Conservation (phyloP, 64 coral and sea anemone species). For the Dendronephthya gigantea region DNA sequence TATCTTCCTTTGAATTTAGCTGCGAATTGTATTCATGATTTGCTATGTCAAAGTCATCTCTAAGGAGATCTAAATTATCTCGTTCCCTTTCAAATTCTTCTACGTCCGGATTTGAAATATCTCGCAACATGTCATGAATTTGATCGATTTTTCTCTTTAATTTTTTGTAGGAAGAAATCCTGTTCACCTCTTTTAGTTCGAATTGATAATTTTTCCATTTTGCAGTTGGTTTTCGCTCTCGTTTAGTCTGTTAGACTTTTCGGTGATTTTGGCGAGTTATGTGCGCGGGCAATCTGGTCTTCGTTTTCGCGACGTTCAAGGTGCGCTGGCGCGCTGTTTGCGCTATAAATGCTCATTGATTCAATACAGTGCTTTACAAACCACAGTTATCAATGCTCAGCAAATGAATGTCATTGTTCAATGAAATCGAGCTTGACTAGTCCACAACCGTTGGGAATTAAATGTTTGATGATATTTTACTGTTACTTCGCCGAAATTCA, state of each 20-base stretch:
- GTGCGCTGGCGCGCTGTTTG: not conserved
- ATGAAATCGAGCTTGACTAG: not conserved
- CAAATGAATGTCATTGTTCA: not conserved
- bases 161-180: not conserved
- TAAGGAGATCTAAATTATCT: conserved; percentile 29
- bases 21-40: conserved; percentile 22
- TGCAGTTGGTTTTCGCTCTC: not conserved
- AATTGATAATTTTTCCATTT: not conserved
- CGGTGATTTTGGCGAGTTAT: not conserved
- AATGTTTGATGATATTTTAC: not conserved
- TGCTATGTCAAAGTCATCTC: conserved; percentile 29
- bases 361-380: not conserved
- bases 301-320: not conserved
- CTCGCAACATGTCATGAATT: not conserved
- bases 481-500: not conserved
- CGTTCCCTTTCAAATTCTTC: conserved; percentile 15
- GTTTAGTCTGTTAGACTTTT: not conserved
- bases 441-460: not conserved
- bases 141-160: not conserved
- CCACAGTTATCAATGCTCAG: not conserved
- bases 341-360: not conserved
- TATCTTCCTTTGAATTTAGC: conserved; percentile 2
- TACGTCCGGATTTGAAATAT: not conserved
- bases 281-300: not conserved
- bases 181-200: not conserved